Base-by-base conservation (phyloP, 1,140 invertebrate genomes). In the Mamestra configurata region DNA sequence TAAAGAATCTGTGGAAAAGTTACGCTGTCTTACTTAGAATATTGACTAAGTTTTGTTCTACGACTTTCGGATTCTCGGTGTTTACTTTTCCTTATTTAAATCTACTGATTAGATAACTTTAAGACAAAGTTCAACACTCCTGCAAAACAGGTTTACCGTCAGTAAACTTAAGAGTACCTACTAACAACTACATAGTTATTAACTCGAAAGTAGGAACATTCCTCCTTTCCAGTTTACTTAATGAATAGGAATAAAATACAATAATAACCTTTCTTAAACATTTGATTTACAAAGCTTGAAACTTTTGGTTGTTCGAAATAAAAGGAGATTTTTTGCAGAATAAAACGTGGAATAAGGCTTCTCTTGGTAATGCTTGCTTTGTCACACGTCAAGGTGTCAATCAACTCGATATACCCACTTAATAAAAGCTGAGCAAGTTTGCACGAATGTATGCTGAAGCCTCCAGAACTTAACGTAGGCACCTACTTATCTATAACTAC, bases 21-120 rank as follows among this genome's bases (percentile, higher is more conserved):
- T 40, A 22, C 11, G 10, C n/a, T 24, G 3, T 18, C 40, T 55
- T 53, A 18, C n/a, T n/a, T 22, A 18, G 15, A 15, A 55, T 53
- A 53, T 35, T 53, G 68, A 18, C 15, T 55, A 72, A 51, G 49
- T 72, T 72, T 51, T 18, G 15, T 51, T 49, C 20, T 53, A 31
- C 46, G 46, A 53, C n/a, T 53, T 72, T 72, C 68, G 20, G 15
- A 72, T 72, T 31, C n/a, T 31, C 15, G 20, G 20, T 15, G 20
- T 73, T 57, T 40, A 57, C 68, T 43, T 20, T 55, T 49, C 70
- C 53, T 55, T 37, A 43, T 73, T 73, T 40, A 53, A 55, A 72
- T 72, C 46, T 73, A 13, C 15, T 75, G 53, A 75, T 59, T 46
- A 75, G 71, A 75, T 75, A 57, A 75, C 20, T 75, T 59, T 15